phyloP scores from a whole-genome alignment of 2,888 invertebrate genomes.

The Latrodectus hesperus region DNA sequence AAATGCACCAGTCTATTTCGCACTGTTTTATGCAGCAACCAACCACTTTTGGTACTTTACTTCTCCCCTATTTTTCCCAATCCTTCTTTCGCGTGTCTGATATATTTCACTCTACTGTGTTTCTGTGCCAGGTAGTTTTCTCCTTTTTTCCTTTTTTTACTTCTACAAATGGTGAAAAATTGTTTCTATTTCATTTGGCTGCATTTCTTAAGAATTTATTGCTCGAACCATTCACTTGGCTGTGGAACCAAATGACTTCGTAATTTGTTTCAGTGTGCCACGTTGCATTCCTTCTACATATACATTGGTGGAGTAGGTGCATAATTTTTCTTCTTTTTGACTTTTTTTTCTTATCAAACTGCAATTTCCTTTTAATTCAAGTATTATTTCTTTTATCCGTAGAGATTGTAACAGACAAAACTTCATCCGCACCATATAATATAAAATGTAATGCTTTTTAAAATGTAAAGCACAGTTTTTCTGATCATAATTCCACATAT shows the following conservation, averaged over 20 bases:
- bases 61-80: conserved; percentile 12
- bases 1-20: conserved; percentile 29
- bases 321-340: neutral
- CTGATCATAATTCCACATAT: too few relatives aligned
- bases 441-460: too few relatives aligned
- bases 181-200: conserved; percentile 65
- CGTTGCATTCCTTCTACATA: conserved; percentile 13
- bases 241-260: conserved; percentile 56
- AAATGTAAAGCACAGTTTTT: too few relatives aligned
- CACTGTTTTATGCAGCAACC: conserved; percentile 33
- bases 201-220: conserved; percentile 66
- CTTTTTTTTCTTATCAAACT: conserved; percentile 11
- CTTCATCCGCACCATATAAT: too few relatives aligned
- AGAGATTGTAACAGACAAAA: neutral
- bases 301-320: neutral
- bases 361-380: neutral
- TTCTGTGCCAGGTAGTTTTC: conserved; percentile 18
- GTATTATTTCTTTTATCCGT: neutral
- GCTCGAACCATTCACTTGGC: conserved; percentile 52
- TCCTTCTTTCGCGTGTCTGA: conserved; percentile 10
- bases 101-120: conserved; percentile 17
- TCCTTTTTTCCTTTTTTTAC: conserved; percentile 11
- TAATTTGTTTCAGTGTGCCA: conserved; percentile 56
- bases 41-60: conserved; percentile 29
- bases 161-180: conserved; percentile 62